phyloP scores from a whole-genome alignment of 2,888 invertebrate species.

The Acronicta aceris region DNA sequence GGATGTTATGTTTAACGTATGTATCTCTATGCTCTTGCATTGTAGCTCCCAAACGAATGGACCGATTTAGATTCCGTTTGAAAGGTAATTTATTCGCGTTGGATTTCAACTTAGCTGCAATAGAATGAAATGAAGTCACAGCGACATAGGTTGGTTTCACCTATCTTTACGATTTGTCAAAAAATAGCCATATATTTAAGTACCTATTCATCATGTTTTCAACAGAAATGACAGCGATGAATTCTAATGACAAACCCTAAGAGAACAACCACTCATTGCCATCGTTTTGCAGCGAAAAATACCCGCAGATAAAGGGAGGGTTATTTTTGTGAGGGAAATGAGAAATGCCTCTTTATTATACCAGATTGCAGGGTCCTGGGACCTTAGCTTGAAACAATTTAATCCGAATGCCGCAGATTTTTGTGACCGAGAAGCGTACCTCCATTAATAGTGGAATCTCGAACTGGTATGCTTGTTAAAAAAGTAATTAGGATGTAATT shows the following conservation, averaged over 20 bases:
- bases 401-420: conserved; percentile 50
- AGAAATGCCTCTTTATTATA: conserved; percentile 57
- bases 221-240: neutral
- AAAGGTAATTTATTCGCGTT: no score
- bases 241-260: conserved; percentile 3
- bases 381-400: conserved; percentile 58
- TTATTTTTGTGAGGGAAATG: conserved; percentile 53
- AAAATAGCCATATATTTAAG: no score
- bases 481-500: neutral
- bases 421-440: conserved; percentile 21
- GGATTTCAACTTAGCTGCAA: no score
- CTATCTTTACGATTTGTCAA: no score
- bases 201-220: neutral
- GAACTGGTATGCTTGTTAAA: neutral
- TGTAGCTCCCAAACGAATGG: no score
- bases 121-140: no score
- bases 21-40: no score
- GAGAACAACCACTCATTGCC: conserved; percentile 3
- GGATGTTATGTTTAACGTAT: no score
- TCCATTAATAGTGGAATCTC: conserved; percentile 19
- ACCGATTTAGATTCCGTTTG: no score
- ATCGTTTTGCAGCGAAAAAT: conserved; percentile 16
- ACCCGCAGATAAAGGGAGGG: conserved; percentile 23
- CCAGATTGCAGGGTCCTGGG: conserved; percentile 45
- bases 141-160: no score